These are phyloP conservation scores for Epistrophe grossulariae DNA, from an alignment of 2,888 invertebrate species.

Conservation along the genomic window DNA sequence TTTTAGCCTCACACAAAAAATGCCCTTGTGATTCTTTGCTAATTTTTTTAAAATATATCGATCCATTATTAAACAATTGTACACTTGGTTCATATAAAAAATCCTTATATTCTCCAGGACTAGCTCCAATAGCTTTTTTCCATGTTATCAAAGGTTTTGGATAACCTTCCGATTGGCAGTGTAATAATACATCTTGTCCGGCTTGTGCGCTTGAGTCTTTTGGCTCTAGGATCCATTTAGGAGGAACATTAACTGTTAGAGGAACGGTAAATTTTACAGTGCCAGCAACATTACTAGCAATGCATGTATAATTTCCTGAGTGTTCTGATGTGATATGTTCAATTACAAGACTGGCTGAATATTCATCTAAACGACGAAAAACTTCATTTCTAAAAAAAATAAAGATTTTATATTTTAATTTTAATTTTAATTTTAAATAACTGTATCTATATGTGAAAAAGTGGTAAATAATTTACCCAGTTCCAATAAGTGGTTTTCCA, in stretches of 20 bases:
- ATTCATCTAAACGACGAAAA: conserved; percentile 90
- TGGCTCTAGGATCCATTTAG: conserved; percentile 94
- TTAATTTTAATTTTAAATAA: too few species aligned
- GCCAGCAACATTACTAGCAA: conserved; percentile 93
- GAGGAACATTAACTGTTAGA: conserved; percentile 94
- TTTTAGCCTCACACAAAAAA: conserved; percentile 96
- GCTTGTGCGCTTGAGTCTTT: conserved; percentile 92
- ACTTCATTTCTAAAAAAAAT: conserved; percentile 84
- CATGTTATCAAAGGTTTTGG: conserved; percentile 94
- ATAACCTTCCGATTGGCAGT: conserved; percentile 96
- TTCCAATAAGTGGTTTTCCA: conserved; percentile 89
- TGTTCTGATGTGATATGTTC: conserved; percentile 93
- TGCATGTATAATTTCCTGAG: conserved; percentile 96
- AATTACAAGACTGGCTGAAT: conserved; percentile 93
- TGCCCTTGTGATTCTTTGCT: conserved; percentile 95
- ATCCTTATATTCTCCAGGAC: conserved; percentile 92
- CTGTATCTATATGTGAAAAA: too few species aligned
- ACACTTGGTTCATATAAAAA: conserved; percentile 92
- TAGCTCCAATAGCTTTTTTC: conserved; percentile 93
- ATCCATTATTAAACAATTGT: conserved; percentile 92
- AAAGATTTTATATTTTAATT: too few species aligned
- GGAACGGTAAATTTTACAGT: conserved; percentile 91
- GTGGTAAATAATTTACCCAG: conserved; percentile 84
- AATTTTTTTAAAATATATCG: conserved; percentile 92
- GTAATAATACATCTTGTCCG: conserved; percentile 92